phyloP scores from a whole-genome alignment of 2,888 invertebrate genomes.

The Frankliniella fusca region DNA sequence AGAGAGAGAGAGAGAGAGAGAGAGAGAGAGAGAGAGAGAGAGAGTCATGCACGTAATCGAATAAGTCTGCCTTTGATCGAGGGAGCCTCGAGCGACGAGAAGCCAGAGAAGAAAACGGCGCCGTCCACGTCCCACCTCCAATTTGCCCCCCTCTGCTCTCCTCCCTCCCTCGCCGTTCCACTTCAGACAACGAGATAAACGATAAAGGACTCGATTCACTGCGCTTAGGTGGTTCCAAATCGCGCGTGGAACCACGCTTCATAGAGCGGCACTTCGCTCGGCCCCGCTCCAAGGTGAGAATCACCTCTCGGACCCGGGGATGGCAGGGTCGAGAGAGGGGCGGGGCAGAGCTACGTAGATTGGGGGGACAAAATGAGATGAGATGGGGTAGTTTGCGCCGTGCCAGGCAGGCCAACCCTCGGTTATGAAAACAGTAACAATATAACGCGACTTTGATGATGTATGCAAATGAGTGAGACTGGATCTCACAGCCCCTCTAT shows the following conservation, averaged over 20 bases:
- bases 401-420: too few relatives aligned
- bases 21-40: neutral
- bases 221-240: neutral
- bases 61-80: constrained; percentile 16
- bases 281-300: too few relatives aligned
- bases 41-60: neutral
- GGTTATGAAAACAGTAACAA: constrained; percentile 17
- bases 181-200: neutral
- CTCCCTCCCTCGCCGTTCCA: neutral
- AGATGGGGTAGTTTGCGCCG: too few relatives aligned
- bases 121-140: neutral
- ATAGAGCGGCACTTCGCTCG: neutral
- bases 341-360: neutral
- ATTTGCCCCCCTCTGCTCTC: neutral
- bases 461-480: neutral
- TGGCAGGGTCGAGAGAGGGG: neutral
- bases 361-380: too few relatives aligned
- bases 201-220: neutral
- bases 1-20: neutral
- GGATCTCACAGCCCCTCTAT: too few relatives aligned
- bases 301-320: too few relatives aligned
- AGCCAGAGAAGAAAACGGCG: neutral
- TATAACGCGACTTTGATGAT: constrained; percentile 17
- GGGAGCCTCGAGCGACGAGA: neutral
- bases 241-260: neutral